Evolutionary conservation across 2,797 vertebrate species (phyloP), one percentile per base, ranked within the genome.

Genomic region (Apogon talboti): DNA sequence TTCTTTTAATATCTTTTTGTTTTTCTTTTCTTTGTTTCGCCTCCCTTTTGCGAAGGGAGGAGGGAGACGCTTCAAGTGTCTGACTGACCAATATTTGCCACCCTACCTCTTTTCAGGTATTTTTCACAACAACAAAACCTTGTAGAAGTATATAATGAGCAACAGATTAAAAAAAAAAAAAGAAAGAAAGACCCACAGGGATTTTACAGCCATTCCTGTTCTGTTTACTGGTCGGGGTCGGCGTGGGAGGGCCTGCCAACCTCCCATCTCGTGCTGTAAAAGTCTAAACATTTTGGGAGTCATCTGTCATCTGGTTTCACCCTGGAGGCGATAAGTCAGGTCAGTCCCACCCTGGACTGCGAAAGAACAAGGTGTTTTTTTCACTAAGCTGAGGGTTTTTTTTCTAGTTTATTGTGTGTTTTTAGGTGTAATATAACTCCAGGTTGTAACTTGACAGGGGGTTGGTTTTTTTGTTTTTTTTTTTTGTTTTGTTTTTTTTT

Each of bases 31-130:
- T 86, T 82, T 79, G 70, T 75, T 71, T 70, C 41, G 38, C 76
- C 73, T 80, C 76, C 78, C 76, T 84, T 57, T 83, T 53, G 28
- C 40, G 11, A 71, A 79, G 66, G 77, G 74, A 69, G 78, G 74
- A 68, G 58, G 52, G 67, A 68, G 69, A 75, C 54, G 67, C 76
- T 83, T 86, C 74, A 83, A 80, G 65, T 82, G 83, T 89, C 92
- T 91, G 91, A 92, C 92, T 91, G 91, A 92, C 91, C 83, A 88
- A 93, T 92, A 93, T 89, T 88, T 83, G 88, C 90, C 81, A 82
- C 86, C 89, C 84, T 76, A 42, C 79, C 84, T 81, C 87, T 80
- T 89, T 88, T 89, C 79, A 88, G 74, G 79, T 84, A 66, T 81
- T 76, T 81, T 80, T 61, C 37, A 19, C 71, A 78, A 72, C 67